phyloP scores from a whole-genome alignment of 2,113 vertebrate genomes.

The Bufo bufo region DNA sequence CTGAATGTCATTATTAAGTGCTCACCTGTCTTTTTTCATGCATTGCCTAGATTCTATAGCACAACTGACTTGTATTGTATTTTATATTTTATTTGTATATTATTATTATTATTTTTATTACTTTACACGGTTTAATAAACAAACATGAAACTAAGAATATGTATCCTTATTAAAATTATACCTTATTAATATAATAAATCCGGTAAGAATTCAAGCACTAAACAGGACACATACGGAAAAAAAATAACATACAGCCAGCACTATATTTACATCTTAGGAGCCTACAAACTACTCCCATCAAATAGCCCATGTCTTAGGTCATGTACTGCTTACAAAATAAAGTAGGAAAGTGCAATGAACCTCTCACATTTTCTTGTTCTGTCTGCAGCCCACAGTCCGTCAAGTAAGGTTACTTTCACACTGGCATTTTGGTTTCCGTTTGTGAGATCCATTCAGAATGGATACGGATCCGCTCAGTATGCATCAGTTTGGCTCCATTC shows the following conservation, averaged over 20 bases:
- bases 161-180: background rate
- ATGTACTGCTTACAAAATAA: too few relatives aligned
- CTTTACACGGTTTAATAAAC: conserved; percentile 51
- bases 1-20: conserved; percentile 29
- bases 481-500: too few relatives aligned
- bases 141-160: conserved; percentile 21
- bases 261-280: background rate
- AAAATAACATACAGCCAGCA: background rate
- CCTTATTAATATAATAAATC: background rate
- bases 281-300: background rate
- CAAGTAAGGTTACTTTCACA: too few relatives aligned
- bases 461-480: too few relatives aligned
- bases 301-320: too few relatives aligned
- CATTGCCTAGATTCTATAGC: background rate
- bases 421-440: too few relatives aligned
- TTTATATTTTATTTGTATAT: conserved; percentile 56
- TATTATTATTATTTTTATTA: conserved; percentile 50
- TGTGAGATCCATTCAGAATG: too few relatives aligned
- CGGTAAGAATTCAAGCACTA: background rate
- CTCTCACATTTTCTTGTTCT: too few relatives aligned
- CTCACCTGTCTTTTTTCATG: background rate
- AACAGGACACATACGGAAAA: background rate
- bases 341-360: too few relatives aligned
- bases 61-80: conserved; percentile 42
- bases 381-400: too few relatives aligned